Evolutionary conservation across 2,113 vertebrate species (phyloP).

Genomic region (Podilymbus podiceps): DNA sequence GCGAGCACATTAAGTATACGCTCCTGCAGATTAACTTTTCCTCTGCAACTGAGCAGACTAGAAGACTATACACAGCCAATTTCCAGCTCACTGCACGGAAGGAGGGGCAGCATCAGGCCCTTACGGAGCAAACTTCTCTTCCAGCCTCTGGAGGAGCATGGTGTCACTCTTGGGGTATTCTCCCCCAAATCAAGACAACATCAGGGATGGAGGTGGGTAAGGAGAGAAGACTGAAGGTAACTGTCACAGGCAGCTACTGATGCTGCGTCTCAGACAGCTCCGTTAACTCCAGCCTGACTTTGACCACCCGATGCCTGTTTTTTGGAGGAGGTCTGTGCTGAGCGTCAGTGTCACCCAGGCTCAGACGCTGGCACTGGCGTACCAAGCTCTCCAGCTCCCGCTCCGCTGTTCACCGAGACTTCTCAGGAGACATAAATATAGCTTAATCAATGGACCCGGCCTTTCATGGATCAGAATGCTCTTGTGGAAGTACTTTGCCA

Average conservation of each 20-base stretch:
- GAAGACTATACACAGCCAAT: neutral
- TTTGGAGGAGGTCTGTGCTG: neutral
- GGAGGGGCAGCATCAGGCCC: neutral
- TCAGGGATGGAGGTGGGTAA: neutral
- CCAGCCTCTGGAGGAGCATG: neutral
- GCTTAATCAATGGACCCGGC: neutral
- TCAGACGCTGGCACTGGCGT: neutral
- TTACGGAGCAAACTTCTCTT: fast-evolving
- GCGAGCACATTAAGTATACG: fast-evolving
- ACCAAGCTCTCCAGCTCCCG: neutral
- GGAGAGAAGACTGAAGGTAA: neutral
- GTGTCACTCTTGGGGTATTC: neutral
- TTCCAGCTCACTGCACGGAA: neutral
- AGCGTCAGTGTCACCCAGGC: neutral
- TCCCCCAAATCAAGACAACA: neutral
- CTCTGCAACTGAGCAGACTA: neutral
- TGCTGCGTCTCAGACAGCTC: neutral
- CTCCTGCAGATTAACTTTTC: neutral
- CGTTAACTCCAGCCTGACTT: neutral
- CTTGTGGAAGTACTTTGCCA: neutral
- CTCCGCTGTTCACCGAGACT: neutral
- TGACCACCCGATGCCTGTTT: neutral
- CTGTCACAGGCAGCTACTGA: neutral
- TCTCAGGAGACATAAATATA: neutral
- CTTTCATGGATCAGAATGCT: neutral